phyloP scores from a whole-genome alignment of 53 echinoderm and acorn worm species.

The Luidia sarsii region DNA sequence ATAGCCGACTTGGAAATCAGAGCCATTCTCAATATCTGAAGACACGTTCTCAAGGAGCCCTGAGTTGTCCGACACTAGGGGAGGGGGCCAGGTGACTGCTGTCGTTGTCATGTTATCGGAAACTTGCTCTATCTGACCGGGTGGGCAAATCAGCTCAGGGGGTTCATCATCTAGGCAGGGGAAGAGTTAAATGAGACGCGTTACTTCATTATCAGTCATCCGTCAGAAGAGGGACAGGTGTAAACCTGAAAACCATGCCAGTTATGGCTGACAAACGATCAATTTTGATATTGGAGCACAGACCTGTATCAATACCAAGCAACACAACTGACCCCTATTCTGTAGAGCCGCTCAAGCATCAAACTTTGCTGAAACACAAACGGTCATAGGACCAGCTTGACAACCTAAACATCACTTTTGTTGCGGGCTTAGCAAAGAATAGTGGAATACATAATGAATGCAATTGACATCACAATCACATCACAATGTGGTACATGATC shows the following conservation, averaged over 20 bases:
- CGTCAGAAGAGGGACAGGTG: no score
- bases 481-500: neutral
- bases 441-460: neutral
- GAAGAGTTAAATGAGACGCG: no score
- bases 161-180: neutral
- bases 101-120: neutral
- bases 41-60: neutral
- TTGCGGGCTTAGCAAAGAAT: no score
- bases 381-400: no score
- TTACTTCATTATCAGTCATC: no score
- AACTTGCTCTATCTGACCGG: neutral
- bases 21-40: neutral
- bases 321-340: no score
- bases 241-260: no score
- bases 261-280: no score
- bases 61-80: slow-evolving; percentile 26
- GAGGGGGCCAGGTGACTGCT: slow-evolving; percentile 18
- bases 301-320: neutral
- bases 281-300: no score
- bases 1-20: neutral
- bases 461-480: neutral
- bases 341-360: no score
- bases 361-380: no score
- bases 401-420: no score
- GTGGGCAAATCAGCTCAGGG: slow-evolving; percentile 14